Evolutionary conservation across 2,888 invertebrate species (phyloP).

Genomic region (Drosophila peninsularis): DNA sequence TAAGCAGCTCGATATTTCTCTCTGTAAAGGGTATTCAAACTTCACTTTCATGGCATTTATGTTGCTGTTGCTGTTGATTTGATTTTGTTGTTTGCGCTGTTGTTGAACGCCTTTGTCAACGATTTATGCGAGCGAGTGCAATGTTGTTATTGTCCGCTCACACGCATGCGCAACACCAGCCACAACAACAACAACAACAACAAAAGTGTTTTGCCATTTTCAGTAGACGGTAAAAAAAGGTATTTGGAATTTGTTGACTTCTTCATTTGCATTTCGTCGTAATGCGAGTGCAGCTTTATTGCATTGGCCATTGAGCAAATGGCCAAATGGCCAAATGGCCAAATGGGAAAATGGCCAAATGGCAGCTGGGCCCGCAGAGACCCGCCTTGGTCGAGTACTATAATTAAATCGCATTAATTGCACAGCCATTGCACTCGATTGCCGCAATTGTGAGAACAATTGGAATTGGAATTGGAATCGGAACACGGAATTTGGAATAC

Average conservation of each 20-base stretch:
- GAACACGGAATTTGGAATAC: conserved; percentile 31
- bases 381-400: conserved; percentile 24
- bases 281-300: conserved; percentile 20
- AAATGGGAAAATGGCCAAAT: conserved; percentile 30
- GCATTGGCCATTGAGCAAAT: conserved; percentile 28
- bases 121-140: conserved; percentile 20
- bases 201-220: conserved; percentile 33
- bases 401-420: conserved; percentile 74
- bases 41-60: conserved; percentile 7
- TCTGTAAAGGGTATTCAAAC: not conserved
- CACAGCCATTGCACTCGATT: conserved; percentile 51
- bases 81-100: conserved; percentile 18
- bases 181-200: conserved; percentile 3
- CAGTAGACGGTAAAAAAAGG: conserved; percentile 7
- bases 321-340: conserved; percentile 29
- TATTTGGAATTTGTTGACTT: conserved; percentile 39
- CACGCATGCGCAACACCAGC: conserved; percentile 55
- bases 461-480: conserved; percentile 30
- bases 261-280: conserved; percentile 67
- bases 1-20: too few species aligned
- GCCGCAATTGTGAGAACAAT: conserved; percentile 67
- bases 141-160: conserved; percentile 56
- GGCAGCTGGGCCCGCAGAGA: conserved; percentile 6
- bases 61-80: too few species aligned
- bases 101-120: conserved; percentile 49